Base-by-base conservation (phyloP, 2,113 vertebrate species). In the Ciconia stormi region DNA sequence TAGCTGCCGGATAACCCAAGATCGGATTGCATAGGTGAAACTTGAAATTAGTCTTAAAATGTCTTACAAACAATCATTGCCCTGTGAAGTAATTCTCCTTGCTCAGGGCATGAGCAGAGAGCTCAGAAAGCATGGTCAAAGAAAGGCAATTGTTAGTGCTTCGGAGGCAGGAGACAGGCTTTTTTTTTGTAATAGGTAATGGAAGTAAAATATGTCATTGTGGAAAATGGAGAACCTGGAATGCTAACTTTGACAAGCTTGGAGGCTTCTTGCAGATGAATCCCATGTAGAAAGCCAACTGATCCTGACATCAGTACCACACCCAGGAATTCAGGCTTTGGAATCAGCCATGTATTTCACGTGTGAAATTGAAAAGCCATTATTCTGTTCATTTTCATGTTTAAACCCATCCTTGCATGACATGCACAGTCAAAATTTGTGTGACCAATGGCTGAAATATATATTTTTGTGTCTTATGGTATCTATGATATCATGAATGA, bases 181-280 rank as follows among this genome's bases (percentile, higher is more conserved):
- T 44, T 34, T 55, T 55, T 53, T 52, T 69, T 55, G 4, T 20
- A 1, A 42, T 20, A 36, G 30, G 5, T 69, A 52, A 42, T 8
- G 6, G 44, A 50, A 58, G 4, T 32, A 59, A 73, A 65, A 27
- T 46, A 70, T 11, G 2, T 18, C 19, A 42, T 8, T 55, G 38
- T 67, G n/a, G n/a, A 46, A 90, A 86, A 63, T 11, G 15, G 19
- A 72, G 25, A 59, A 67, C 38, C 56, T 63, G 40, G 56, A 80
- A 72, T 14, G 9, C 5, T 49, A 42, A 2, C 0, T 1, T 15
- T 67, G 29, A 38, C 9, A 50, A 50, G 17, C 4, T 58, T 52
- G 65, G 46, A 88, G 70, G 13, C 9, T 67, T 72, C 53, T 73
- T 84, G 69, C 5, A 27, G 25, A 21, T 20, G 21, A 81, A 44